phyloP scores from a whole-genome alignment of 2,888 invertebrate species.

The Tribolium freemani region DNA sequence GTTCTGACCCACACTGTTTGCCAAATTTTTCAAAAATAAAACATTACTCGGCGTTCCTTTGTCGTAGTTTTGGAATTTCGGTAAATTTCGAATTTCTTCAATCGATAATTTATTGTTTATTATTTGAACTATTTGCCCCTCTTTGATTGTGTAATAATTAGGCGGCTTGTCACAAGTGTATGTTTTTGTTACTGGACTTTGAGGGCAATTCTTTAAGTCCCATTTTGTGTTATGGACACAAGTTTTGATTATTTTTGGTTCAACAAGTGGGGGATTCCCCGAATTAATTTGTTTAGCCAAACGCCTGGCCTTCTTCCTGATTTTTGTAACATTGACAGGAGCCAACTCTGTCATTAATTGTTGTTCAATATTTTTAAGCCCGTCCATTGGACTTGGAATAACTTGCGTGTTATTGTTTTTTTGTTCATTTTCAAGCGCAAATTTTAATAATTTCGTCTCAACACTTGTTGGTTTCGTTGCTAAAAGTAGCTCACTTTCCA shows the following conservation, averaged over 20 bases:
- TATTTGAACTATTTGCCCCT: constrained; percentile 70
- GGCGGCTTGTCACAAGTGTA: constrained; percentile 58
- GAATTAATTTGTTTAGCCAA: constrained; percentile 50
- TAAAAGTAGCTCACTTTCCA: constrained; percentile 52
- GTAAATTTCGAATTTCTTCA: constrained; percentile 71
- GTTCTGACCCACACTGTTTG: constrained; percentile 67
- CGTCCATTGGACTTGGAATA: constrained; percentile 70
- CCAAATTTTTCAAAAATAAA: constrained; percentile 73
- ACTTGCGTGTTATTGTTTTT: not conserved
- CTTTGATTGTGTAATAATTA: constrained; percentile 70
- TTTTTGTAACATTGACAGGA: constrained; percentile 68
- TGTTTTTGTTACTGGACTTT: constrained; percentile 46
- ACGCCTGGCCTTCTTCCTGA: constrained; percentile 69
- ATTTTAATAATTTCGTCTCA: constrained; percentile 61
- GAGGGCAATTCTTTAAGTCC: constrained; percentile 5
- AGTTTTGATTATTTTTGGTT: not conserved
- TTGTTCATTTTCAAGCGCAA: constrained; percentile 54
- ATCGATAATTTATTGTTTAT: constrained; percentile 67
- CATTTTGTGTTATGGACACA: not conserved
- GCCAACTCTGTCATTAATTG: constrained; percentile 69
- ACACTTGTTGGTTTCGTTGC: constrained; percentile 61
- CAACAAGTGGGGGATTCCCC: not conserved
- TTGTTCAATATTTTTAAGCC: constrained; percentile 69
- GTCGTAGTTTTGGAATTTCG: constrained; percentile 71
- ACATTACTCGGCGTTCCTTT: constrained; percentile 71